Conservation (phyloP, 2,797 vertebrate species). For the Phylloscopus collybita region DNA sequence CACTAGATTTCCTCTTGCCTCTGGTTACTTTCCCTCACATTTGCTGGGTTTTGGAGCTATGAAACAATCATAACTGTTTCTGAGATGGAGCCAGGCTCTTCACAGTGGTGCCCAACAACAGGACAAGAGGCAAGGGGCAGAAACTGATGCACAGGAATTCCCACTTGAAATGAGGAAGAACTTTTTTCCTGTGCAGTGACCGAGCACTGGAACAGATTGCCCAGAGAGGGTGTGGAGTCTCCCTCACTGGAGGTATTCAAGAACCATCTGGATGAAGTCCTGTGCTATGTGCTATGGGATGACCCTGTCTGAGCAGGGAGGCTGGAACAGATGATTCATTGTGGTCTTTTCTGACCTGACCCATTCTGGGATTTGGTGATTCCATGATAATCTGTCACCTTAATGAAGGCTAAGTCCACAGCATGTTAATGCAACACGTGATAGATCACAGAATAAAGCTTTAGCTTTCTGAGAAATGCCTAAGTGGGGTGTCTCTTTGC, state of each 20-base stretch:
- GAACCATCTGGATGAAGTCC: background rate
- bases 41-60: background rate
- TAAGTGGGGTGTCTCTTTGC: background rate
- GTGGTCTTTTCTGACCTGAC: background rate
- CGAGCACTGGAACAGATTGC: background rate
- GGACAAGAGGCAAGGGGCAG: background rate
- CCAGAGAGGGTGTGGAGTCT: background rate
- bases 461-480: background rate
- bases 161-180: background rate
- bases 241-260: background rate
- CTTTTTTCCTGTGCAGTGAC: background rate
- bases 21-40: background rate
- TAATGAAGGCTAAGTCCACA: background rate
- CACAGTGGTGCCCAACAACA: background rate
- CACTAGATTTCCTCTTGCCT: background rate
- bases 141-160: background rate
- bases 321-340: background rate
- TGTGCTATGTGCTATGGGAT: background rate
- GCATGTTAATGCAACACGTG: background rate
- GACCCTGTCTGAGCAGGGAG: background rate
- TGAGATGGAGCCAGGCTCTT: background rate
- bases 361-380: background rate
- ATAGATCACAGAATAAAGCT: constrained; percentile 32
- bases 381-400: accelerated
- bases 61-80: background rate